Evolutionary conservation across 2,113 vertebrate species (phyloP).

Genomic region (Notiomystis cincta): DNA sequence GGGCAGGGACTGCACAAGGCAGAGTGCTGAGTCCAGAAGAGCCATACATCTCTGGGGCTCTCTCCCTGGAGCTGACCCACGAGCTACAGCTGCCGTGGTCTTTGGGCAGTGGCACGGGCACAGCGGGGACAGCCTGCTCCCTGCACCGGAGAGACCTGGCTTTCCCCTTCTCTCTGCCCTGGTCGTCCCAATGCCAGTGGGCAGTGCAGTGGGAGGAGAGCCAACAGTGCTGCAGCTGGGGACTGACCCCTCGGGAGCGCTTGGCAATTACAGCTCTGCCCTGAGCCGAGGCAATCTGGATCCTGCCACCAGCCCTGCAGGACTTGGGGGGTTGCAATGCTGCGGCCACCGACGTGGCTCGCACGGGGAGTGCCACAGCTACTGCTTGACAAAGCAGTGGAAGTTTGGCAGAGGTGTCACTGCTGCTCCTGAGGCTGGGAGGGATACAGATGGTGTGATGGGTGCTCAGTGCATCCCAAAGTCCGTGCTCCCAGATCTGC

Average conservation of each 20-base stretch:
- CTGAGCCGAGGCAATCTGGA: background rate
- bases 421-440: background rate
- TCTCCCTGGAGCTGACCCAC: fast-evolving
- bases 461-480: background rate
- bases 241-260: background rate
- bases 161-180: background rate
- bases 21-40: fast-evolving
- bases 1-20: background rate
- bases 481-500: background rate
- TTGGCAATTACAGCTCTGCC: background rate
- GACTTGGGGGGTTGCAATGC: background rate
- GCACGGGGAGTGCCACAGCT: fast-evolving
- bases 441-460: fast-evolving
- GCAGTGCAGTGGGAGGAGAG: background rate
- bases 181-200: background rate
- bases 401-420: background rate
- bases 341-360: background rate
- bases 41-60: fast-evolving
- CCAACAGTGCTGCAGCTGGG: background rate
- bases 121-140: fast-evolving
- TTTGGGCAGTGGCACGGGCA: background rate
- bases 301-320: background rate
- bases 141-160: fast-evolving
- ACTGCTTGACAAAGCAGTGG: background rate
- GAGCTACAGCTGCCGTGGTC: fast-evolving